These are phyloP conservation scores for Fistularia commersonii DNA, from an alignment of 2,797 vertebrate genomes.

Conservation along the genomic window DNA sequence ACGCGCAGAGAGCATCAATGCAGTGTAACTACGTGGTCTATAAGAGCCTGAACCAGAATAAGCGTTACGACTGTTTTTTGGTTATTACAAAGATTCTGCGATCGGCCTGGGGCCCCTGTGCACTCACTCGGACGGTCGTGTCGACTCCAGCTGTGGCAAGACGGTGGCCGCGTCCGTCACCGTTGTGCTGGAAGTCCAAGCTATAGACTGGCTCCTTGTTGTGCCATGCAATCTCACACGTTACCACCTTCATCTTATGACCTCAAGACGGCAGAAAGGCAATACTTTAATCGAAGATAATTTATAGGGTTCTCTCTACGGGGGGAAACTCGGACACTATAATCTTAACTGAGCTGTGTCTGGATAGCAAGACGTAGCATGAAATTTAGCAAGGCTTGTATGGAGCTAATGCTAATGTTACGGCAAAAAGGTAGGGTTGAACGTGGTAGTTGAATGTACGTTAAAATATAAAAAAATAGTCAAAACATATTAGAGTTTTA, in stretches of 20 bases:
- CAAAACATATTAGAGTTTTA: background rate
- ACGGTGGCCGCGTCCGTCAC: constrained; percentile 78
- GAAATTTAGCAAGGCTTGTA: too few species aligned
- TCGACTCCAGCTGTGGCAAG: constrained; percentile 94
- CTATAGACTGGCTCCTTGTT: constrained; percentile 98
- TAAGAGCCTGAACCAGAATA: too few species aligned
- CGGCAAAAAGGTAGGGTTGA: too few species aligned
- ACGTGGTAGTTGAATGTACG: background rate
- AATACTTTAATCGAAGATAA: background rate
- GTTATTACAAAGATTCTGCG: too few species aligned
- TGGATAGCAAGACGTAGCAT: too few species aligned
- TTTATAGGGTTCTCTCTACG: background rate
- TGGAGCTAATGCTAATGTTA: too few species aligned
- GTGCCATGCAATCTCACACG: constrained; percentile 97
- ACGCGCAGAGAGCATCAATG: too few species aligned
- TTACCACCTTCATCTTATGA: constrained; percentile 89
- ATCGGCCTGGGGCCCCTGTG: background rate
- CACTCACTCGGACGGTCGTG: constrained; percentile 85
- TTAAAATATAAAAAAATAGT: rapidly evolving
- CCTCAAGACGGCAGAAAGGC: background rate
- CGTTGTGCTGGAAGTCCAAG: constrained; percentile 88
- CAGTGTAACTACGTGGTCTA: too few species aligned
- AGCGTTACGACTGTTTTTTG: too few species aligned
- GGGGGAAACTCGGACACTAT: background rate
- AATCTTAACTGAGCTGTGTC: too few species aligned